Percentiles rank a stretch among this genome's conserved stretches.
phyloP scores from a whole-genome alignment of 2,888 invertebrate species.

The Lydus trimaculatus region DNA sequence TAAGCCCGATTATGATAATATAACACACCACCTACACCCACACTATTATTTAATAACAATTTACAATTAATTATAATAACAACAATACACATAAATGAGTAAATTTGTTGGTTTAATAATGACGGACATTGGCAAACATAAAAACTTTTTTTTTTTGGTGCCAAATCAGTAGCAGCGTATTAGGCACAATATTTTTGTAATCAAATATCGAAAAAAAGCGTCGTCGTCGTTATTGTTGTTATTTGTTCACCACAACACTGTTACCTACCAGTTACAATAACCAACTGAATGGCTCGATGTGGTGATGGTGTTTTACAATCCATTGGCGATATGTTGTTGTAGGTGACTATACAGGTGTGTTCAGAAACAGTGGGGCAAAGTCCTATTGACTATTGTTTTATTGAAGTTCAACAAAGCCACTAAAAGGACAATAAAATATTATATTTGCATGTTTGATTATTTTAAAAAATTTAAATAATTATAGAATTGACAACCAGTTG shows the following conservation, averaged over 20 bases:
- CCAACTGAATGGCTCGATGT: slow-evolving; percentile 21
- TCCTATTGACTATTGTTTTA: slow-evolving; percentile 20
- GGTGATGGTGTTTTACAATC: slow-evolving; percentile 25
- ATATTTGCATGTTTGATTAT: background rate
- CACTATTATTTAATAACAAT: slow-evolving; percentile 12
- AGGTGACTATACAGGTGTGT: slow-evolving; percentile 41
- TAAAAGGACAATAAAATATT: background rate
- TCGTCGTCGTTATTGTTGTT: slow-evolving; percentile 4
- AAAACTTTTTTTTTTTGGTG: background rate
- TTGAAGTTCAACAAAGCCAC: slow-evolving; percentile 10
- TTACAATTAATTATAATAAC: slow-evolving; percentile 5
- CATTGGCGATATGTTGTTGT: slow-evolving; percentile 26
- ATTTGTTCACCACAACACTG: background rate
- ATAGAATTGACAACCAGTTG: background rate
- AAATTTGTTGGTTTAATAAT: background rate
- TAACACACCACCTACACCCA: slow-evolving; percentile 20
- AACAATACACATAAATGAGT: background rate
- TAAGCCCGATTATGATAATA: slow-evolving; percentile 17
- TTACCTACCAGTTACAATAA: slow-evolving; percentile 5
- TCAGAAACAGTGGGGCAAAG: slow-evolving; percentile 39
- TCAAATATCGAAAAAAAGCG: background rate
- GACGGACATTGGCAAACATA: slow-evolving; percentile 16
- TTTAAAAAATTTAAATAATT: background rate
- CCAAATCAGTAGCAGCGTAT: background rate
- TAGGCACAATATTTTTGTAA: background rate